phyloP scores from a whole-genome alignment of 2,888 invertebrate genomes.

The Melieria crassipennis region DNA sequence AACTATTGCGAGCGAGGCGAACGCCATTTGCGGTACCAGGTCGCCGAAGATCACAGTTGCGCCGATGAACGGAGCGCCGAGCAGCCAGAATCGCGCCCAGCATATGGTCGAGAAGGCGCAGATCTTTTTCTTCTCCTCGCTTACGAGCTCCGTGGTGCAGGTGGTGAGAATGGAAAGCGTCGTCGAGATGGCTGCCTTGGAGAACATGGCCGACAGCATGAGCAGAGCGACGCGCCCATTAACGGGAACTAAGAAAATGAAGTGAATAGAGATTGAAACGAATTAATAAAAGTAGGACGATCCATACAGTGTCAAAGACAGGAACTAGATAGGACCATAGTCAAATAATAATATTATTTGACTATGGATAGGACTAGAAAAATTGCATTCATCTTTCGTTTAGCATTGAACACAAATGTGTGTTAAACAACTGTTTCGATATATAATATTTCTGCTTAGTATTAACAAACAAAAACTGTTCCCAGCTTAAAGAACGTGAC shows the following conservation, averaged over 20 bases:
- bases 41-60: slow-evolving; percentile 63
- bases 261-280: background rate
- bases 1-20: slow-evolving; percentile 60
- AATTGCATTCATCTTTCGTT: background rate
- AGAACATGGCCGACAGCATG: slow-evolving; percentile 65
- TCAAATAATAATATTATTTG: no score
- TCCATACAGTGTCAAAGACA: background rate
- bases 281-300: no score
- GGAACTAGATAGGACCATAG: background rate
- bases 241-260: slow-evolving; percentile 51
- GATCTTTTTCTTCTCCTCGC: slow-evolving; percentile 62
- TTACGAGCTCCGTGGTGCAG: slow-evolving; percentile 65
- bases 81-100: slow-evolving; percentile 65
- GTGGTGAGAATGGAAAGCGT: slow-evolving; percentile 65
- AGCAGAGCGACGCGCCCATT: slow-evolving; percentile 59
- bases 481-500: no score
- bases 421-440: no score
- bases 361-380: no score
- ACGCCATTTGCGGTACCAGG: slow-evolving; percentile 63
- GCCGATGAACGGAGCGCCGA: slow-evolving; percentile 65
- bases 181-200: slow-evolving; percentile 65
- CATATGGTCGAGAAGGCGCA: slow-evolving; percentile 64
- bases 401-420: no score
- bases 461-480: no score
- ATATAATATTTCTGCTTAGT: no score